Base-by-base conservation (phyloP, 1,140 invertebrate genomes). In the Physella acuta region DNA sequence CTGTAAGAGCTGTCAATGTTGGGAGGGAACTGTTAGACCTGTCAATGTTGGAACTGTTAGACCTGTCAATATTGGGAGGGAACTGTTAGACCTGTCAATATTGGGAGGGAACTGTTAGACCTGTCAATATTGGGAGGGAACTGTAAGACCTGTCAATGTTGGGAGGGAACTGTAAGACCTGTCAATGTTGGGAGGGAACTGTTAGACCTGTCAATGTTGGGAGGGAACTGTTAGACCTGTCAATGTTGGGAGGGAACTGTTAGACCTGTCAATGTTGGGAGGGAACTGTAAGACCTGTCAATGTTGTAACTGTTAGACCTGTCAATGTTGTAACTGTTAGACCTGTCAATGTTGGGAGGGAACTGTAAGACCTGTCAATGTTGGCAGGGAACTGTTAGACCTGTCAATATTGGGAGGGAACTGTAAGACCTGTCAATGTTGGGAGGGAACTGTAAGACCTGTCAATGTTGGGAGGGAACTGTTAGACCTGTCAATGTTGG, bases 21-120 rank as follows among this genome's bases (percentile, higher is more conserved):
- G 49, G 0, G 63, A 51, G 16, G 67, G n/a, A 4, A 73, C 37
- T 3, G 62, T 60, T n/a, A 72, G 53, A 33, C 73, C 75, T 76
- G 55, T 14, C n/a, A n/a, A n/a, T n/a, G n/a, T n/a, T n/a, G 67
- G n/a, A 4, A 73, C 37, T 3, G 62, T 60, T n/a, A 72, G 53
- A 33, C 73, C 75, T 76, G 55, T 14, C n/a, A n/a, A n/a, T n/a
- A n/a, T n/a, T n/a, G n/a, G n/a, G n/a, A n/a, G n/a, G n/a, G n/a
- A n/a, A 79, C 53, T 80, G 77, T 72, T 85, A 86, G 11, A 53
- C 33, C 44, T 73, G 70, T 34, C 71, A 71, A n/a, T 34, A 33
- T 31, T 58, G 49, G 0, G 63, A 51, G 16, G 67, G n/a, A 4
- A 73, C 37, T 3, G 62, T 60, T n/a, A 72, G 53, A 33, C 73